Evolutionary conservation across 2,888 invertebrate genomes (phyloP).

Genomic region (Phyto melanocephala): DNA sequence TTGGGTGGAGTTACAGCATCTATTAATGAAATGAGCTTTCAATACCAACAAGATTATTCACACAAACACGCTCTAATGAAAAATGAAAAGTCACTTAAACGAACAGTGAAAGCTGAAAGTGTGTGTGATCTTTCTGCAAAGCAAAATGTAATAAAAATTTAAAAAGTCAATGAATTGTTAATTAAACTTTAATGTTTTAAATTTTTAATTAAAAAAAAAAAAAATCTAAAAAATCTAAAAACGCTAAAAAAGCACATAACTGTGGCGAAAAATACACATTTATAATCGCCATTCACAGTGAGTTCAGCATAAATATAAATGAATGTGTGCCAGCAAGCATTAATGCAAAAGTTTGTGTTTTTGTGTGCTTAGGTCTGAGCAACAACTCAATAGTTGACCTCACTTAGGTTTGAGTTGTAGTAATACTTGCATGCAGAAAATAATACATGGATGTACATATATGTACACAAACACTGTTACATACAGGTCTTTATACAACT

Average conservation of each 20-base stretch:
- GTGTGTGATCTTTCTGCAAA: too few species aligned
- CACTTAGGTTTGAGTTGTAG: not conserved
- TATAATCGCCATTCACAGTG: constrained; percentile 7
- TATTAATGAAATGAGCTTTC: not conserved
- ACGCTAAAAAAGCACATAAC: too few species aligned
- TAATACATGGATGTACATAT: too few species aligned
- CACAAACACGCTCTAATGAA: not conserved
- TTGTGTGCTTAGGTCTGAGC: not conserved
- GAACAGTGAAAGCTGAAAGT: not conserved
- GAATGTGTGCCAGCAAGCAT: not conserved
- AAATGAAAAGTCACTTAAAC: not conserved
- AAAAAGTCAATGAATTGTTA: too few species aligned
- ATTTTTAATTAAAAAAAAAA: too few species aligned
- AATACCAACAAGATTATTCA: constrained; percentile 14
- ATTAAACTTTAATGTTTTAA: too few species aligned
- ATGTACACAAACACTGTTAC: not conserved
- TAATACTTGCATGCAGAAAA: not conserved
- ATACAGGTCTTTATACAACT: not conserved
- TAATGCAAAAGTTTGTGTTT: not conserved
- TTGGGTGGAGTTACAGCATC: not conserved
- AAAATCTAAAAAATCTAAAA: too few species aligned
- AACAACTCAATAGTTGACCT: constrained; percentile 31
- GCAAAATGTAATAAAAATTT: too few species aligned
- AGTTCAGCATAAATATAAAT: not conserved
- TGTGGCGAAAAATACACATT: too few species aligned